Base-by-base conservation (phyloP, 2,797 vertebrate genomes). In the Phrynocephalus forsythii region DNA sequence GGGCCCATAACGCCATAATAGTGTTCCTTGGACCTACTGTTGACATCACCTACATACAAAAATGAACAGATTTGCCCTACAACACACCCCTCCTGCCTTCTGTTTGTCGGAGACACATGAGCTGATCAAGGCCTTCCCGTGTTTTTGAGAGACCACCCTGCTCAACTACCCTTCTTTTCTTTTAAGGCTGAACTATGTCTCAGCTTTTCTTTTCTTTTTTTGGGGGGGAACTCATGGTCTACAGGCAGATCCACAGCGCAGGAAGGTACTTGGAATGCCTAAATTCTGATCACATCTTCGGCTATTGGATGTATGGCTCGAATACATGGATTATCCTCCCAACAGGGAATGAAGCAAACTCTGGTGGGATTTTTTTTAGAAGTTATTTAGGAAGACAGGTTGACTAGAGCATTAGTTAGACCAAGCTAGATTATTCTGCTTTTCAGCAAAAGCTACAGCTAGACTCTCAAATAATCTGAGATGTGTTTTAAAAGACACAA, bases 391-490 rank as follows among this genome's bases (percentile, higher is more conserved):
- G 91, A 93, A 91, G 28, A 87, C 79, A 88, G 86, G 89, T 84
- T 92, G 92, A 93, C 89, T 90, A 92, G 1, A 83, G 91, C 78
- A 90, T 93, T 93, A 95, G 95, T 95, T 92, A 94, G 92, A 96
- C 50, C 73, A 91, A 92, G 81, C 91, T 93, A 94, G 90, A 92
- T 93, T 92, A 95, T 88, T 90, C 83, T 90, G 89, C 90, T 92
- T 87, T 93, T 92, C 87, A 89, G 91, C 89, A 92, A 93, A 92
- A 94, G 93, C 96, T 97, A 97, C 93, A 96, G 92, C 94, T 96
- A 96, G 95, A 95, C 95, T 96, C 96, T 95, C 96, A 95, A 95
- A 52, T 33, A 95, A 95, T 94, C 96, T 95, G 97, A 96, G 91
- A 87, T 56, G 95, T 94, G 82, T 95, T 97, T 95, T 94, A 96